Conservation (phyloP, 2,888 invertebrate genomes). For the Camponotus fellah region DNA sequence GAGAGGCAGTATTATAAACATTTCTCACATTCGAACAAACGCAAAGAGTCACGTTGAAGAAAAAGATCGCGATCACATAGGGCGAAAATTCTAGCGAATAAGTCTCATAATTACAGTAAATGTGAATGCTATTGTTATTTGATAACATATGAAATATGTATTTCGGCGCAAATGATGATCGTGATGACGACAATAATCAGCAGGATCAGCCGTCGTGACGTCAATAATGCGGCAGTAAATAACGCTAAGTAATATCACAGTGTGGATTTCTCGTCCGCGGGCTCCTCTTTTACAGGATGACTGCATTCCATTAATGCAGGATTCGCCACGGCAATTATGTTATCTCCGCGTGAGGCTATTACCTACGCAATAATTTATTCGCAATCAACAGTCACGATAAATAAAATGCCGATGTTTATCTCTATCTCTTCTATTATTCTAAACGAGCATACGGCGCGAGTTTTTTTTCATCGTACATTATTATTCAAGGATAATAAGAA, state of each 20-base stretch:
- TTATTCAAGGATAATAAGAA: constrained; percentile 12
- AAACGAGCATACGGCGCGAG: constrained; percentile 4
- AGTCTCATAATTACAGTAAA: constrained; percentile 24
- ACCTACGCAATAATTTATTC: constrained; percentile 86
- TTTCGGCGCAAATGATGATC: constrained; percentile 50
- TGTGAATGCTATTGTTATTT: constrained; percentile 54
- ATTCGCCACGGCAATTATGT: constrained; percentile 96
- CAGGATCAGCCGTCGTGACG: constrained; percentile 3
- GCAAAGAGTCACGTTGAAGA: neutral
- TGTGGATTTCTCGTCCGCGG: constrained; percentile 82
- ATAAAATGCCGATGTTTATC: neutral
- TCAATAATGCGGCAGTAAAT: constrained; percentile 45
- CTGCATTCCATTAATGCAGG: constrained; percentile 89
- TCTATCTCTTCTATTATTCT: neutral
- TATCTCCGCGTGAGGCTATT: constrained; percentile 94
- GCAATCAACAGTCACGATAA: neutral
- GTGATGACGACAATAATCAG: constrained; percentile 36
- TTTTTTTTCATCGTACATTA: neutral
- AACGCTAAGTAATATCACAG: constrained; percentile 79
- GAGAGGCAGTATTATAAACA: constrained; percentile 47
- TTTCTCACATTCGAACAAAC: constrained; percentile 27
- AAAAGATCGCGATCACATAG: constrained; percentile 5
- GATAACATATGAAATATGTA: constrained; percentile 49
- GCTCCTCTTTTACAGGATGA: constrained; percentile 84
- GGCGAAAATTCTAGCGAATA: constrained; percentile 48